These are phyloP conservation scores for Apeltes quadracus DNA, from an alignment of 2,113 vertebrate genomes.

Conservation along the genomic window DNA sequence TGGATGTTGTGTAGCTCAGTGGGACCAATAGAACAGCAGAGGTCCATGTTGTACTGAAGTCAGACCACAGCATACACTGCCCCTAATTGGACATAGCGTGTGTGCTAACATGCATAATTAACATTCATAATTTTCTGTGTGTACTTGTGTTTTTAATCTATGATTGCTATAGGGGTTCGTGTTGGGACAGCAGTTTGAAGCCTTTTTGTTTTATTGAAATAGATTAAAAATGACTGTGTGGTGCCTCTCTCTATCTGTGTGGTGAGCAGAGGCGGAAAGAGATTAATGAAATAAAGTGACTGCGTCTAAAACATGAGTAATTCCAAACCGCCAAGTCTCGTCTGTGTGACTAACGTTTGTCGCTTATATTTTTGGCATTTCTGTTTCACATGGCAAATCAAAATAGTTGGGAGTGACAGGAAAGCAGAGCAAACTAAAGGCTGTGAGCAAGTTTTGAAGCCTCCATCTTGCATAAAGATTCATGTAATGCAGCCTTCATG, in stretches of 20 bases:
- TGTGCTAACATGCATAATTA: slow-evolving; percentile 18
- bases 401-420: slow-evolving; percentile 9
- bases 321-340: slow-evolving; percentile 40
- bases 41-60: slow-evolving; percentile 36
- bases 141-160: slow-evolving; percentile 10
- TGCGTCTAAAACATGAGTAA: slow-evolving; percentile 42
- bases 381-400: slow-evolving; percentile 18
- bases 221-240: slow-evolving; percentile 38
- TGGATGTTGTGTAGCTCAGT: slow-evolving; percentile 57
- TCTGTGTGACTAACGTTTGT: slow-evolving; percentile 49
- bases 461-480: not conserved
- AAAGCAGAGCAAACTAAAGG: slow-evolving; percentile 4
- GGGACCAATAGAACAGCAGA: slow-evolving; percentile 45
- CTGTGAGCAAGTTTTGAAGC: not conserved
- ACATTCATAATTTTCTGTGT: not conserved
- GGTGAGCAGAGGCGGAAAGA: not conserved
- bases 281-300: slow-evolving; percentile 40
- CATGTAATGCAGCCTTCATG: slow-evolving; percentile 1
- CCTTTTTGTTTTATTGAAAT: slow-evolving; percentile 42
- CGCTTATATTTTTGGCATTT: slow-evolving; percentile 11
- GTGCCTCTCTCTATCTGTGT: not conserved
- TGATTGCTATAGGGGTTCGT: slow-evolving; percentile 23
- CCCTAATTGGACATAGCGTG: slow-evolving; percentile 49
- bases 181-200: slow-evolving; percentile 27
- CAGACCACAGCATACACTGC: slow-evolving; percentile 37